Conservation (phyloP, 2,113 vertebrate genomes). For the Rhea americana region DNA sequence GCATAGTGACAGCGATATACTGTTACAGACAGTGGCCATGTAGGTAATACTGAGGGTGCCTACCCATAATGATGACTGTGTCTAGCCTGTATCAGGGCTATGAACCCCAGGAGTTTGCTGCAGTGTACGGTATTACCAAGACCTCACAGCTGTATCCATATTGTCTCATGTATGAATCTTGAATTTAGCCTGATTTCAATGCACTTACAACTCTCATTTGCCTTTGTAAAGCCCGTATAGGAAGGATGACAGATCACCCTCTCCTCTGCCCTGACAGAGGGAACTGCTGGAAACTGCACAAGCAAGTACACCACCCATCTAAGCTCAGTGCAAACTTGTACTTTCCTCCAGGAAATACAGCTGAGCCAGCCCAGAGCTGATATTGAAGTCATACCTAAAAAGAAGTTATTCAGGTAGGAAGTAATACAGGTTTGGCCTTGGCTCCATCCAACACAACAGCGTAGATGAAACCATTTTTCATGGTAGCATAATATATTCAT, state of each 20-base stretch:
- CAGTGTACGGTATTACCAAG: not conserved
- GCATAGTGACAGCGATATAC: not conserved
- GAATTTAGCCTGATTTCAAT: not conserved
- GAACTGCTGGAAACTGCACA: not conserved
- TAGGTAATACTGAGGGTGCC: not conserved
- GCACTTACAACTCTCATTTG: too few species aligned
- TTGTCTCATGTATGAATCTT: not conserved
- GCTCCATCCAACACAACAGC: not conserved
- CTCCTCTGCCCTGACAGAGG: not conserved
- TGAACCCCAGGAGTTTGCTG: not conserved
- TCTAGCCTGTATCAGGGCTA: not conserved
- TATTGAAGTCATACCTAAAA: not conserved
- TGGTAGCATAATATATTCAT: not conserved
- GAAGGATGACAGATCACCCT: not conserved
- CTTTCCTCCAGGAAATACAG: not conserved
- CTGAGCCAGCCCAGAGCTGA: not conserved
- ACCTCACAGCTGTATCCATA: not conserved
- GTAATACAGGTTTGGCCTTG: not conserved
- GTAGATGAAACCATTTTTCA: not conserved
- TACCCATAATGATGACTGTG: not conserved
- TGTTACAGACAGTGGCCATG: not conserved
- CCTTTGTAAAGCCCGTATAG: too few species aligned
- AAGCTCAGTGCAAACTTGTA: not conserved
- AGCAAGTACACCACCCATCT: not conserved
- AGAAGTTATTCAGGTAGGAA: not conserved